phyloP scores from a whole-genome alignment of 1,140 invertebrate genomes.

The Psix sp. region DNA sequence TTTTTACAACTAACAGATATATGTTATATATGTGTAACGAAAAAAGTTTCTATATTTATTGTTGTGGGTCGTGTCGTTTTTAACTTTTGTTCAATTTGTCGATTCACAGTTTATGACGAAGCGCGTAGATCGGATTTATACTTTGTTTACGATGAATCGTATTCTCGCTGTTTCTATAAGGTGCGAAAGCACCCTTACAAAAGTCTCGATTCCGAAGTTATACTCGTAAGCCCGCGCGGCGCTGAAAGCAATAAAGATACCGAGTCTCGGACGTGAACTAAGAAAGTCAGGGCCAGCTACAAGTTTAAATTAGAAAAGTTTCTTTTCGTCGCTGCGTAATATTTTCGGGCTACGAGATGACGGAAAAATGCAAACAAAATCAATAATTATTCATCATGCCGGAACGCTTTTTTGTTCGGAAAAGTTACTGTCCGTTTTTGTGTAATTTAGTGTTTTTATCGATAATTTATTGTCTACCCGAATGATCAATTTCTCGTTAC shows the following conservation, averaged over 20 bases:
- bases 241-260: slow-evolving; percentile 60
- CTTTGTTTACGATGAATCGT: slow-evolving; percentile 53
- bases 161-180: slow-evolving; percentile 49
- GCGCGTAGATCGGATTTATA: slow-evolving; percentile 42
- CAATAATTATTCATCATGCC: slow-evolving; percentile 41
- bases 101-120: slow-evolving; percentile 41
- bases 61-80: slow-evolving; percentile 16
- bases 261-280: slow-evolving; percentile 52
- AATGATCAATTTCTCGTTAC: no score
- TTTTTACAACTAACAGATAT: no score
- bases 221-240: slow-evolving; percentile 48
- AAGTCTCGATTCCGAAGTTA: slow-evolving; percentile 58
- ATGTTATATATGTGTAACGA: background rate
- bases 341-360: slow-evolving; percentile 28
- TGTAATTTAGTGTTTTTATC: background rate
- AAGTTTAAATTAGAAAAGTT: slow-evolving; percentile 65
- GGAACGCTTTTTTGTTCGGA: background rate
- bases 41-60: slow-evolving; percentile 24
- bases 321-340: slow-evolving; percentile 45
- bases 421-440: background rate
- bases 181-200: slow-evolving; percentile 54
- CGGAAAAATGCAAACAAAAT: slow-evolving; percentile 33
- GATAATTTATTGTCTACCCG: no score
- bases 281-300: slow-evolving; percentile 57
- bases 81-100: slow-evolving; percentile 48